These are phyloP conservation scores for Rhagophthalmus giganteus DNA, from an alignment of 2,888 invertebrate species.

Conservation along the genomic window DNA sequence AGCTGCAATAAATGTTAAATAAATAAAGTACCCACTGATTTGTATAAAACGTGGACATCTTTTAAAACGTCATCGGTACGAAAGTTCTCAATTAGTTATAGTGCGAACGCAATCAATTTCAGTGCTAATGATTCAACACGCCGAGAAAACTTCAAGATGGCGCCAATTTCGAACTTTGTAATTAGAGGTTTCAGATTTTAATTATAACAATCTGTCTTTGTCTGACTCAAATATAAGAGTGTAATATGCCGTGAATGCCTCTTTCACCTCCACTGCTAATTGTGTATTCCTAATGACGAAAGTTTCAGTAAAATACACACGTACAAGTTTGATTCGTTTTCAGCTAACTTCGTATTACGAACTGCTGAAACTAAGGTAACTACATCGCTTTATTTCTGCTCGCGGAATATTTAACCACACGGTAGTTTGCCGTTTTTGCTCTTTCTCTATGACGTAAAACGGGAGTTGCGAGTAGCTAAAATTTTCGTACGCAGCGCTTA, in stretches of 20 bases:
- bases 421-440: conserved; percentile 12
- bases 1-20: too few relatives aligned
- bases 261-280: conserved; percentile 39
- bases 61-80: too few relatives aligned
- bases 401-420: conserved; percentile 17
- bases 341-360: conserved; percentile 23
- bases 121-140: conserved; percentile 27
- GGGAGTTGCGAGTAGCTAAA: not conserved
- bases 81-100: conserved; percentile 7
- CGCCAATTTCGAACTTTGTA: conserved; percentile 47
- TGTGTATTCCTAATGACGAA: conserved; percentile 35
- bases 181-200: conserved; percentile 52
- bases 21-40: too few relatives aligned
- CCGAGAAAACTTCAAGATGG: conserved; percentile 48
- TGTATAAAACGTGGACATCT: too few relatives aligned
- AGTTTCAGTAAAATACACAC: conserved; percentile 31
- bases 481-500: not conserved
- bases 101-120: conserved; percentile 25
- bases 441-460: conserved; percentile 7
- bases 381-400: conserved; percentile 17
- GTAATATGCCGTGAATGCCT: conserved; percentile 35
- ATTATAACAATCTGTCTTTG: conserved; percentile 46
- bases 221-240: conserved; percentile 40
- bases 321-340: conserved; percentile 32
- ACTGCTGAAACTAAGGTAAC: conserved; percentile 22